phyloP scores from a whole-genome alignment of 2,888 invertebrate species.

The Cataglyphis albicans region DNA sequence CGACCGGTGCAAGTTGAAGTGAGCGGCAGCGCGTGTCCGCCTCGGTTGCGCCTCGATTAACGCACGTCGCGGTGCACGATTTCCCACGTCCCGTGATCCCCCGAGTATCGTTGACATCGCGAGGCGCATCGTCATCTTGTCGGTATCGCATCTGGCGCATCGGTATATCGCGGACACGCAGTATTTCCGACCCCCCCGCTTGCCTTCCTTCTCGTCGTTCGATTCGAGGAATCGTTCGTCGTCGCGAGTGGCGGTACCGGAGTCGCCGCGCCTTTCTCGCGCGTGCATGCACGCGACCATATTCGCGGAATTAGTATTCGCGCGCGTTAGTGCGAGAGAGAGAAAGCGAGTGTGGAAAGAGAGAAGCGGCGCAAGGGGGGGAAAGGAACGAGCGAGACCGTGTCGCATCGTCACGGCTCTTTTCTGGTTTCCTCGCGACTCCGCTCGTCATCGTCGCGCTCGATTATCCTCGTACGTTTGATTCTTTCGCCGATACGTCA shows the following conservation, averaged over 20 bases:
- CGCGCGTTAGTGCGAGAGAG: neutral
- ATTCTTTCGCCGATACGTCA: constrained; percentile 28
- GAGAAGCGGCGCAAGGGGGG: constrained; percentile 14
- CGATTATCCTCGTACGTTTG: neutral
- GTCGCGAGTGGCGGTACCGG: neutral
- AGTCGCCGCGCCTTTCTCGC: constrained; percentile 25
- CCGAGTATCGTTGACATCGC: constrained; percentile 13
- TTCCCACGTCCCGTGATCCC: neutral
- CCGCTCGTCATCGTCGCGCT: constrained; percentile 43
- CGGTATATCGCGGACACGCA: neutral
- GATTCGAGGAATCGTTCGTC: neutral
- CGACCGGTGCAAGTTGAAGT: constrained; percentile 68
- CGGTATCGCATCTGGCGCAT: neutral
- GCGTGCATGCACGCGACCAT: constrained; percentile 7
- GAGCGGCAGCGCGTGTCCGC: constrained; percentile 67
- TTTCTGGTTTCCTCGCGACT: constrained; percentile 28
- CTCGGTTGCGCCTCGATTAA: constrained; percentile 27
- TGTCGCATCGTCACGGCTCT: constrained; percentile 21
- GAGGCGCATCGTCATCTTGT: neutral
- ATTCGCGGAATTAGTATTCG: neutral
- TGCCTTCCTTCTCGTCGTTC: neutral
- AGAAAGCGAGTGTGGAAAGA: neutral
- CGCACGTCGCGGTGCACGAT: constrained; percentile 11
- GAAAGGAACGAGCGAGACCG: neutral
- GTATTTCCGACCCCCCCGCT: neutral